Evolutionary conservation across 2,113 vertebrate species (phyloP), one percentile per base, ranked within the genome.

Genomic region (Elephantulus edwardii): DNA sequence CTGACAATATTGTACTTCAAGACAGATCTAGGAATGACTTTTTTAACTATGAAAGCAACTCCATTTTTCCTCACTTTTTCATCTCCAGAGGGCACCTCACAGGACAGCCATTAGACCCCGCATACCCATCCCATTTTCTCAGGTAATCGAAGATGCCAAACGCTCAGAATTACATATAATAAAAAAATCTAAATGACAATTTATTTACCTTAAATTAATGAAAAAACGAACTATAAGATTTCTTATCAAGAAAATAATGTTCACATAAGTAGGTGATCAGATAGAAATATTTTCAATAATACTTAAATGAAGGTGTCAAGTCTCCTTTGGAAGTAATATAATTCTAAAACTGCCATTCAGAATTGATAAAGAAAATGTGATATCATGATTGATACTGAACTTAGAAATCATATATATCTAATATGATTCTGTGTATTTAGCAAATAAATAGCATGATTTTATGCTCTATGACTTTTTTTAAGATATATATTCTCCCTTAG

Each of bases 401-500:
- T 80, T 42, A 77, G n/a, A 3, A 82, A 89, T 90, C 60, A 87
- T 71, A 44, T 64, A 64, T 30, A 85, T 44, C 28, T 81, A 78
- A 81, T 86, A 72, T 62, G 28, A 72, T 54, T 94, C 74, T 83
- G 54, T 46, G 52, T 66, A 72, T 89, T 91, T 81, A 78, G 16
- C 74, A 81, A 79, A 70, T 11, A 68, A 87, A 87, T 72, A 35
- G 30, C n/a, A n/a, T 87, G 83, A 86, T 85, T 93, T 90, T 78
- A 91, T 58, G 19, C 52, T 84, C 86, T 52, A 76, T 92, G 40
- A 60, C 40, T 91, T 95, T 2, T 83, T 91, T 84, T 79, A 71
- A 91, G 86, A 79, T n/a, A 79, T 89, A 89, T 90, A 78, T 1
- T 66, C 24, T 92, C 68, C 90, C 89, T 91, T 89, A 82, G 54